These are phyloP conservation scores for Teleiodes luculella DNA, from an alignment of 2,888 invertebrate genomes.

Conservation along the genomic window DNA sequence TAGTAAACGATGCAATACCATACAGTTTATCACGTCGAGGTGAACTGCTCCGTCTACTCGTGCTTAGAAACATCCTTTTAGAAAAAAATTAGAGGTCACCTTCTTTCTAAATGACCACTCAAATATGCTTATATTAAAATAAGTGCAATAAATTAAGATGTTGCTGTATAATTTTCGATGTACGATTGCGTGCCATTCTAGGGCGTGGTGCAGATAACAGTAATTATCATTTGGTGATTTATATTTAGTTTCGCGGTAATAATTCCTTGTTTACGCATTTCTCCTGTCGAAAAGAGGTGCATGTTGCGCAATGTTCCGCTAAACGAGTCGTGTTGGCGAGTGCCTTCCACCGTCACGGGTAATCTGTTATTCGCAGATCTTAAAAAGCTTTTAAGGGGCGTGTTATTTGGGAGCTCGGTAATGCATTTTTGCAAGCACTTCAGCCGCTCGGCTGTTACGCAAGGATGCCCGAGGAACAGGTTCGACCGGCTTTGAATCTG, in stretches of 20 bases:
- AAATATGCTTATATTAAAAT: conserved; percentile 52
- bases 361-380: conserved; percentile 61
- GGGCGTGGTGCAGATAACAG: conserved; percentile 60
- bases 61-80: conserved; percentile 33
- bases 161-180: conserved; percentile 63
- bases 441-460: conserved; percentile 56
- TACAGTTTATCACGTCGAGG: neutral
- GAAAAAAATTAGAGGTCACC: conserved; percentile 53
- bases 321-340: conserved; percentile 44
- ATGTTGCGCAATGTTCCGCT: conserved; percentile 52
- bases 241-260: conserved; percentile 52
- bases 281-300: conserved; percentile 62
- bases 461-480: conserved; percentile 71
- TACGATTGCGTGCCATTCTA: conserved; percentile 65
- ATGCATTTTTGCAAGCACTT: conserved; percentile 70
- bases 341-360: conserved; percentile 33
- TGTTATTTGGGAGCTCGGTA: conserved; percentile 63
- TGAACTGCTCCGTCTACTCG: conserved; percentile 1
- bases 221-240: conserved; percentile 70
- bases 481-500: conserved; percentile 70
- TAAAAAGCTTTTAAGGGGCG: conserved; percentile 66
- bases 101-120: conserved; percentile 50
- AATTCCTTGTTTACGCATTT: conserved; percentile 49
- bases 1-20: neutral
- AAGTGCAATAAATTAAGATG: conserved; percentile 65